Percentiles rank a stretch among this genome's conserved stretches.
Evolutionary conservation across 1,140 invertebrate genomes (phyloP).

Genomic region (Saccostrea glomerata): DNA sequence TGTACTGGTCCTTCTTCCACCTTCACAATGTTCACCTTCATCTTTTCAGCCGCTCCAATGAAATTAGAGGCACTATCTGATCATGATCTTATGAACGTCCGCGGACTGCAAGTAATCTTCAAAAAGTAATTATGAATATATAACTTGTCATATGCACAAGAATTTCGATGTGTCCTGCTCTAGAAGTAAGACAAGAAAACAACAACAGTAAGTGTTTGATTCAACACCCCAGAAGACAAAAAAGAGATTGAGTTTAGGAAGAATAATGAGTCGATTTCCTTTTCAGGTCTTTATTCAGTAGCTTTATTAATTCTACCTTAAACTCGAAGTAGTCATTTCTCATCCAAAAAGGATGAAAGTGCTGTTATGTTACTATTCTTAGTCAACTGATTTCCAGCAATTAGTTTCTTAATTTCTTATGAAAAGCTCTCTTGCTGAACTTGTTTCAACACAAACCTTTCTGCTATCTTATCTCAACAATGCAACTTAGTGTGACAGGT

Average conservation of each 20-base stretch:
- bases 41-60: neutral
- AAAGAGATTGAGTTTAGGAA: slow-evolving; percentile 35
- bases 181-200: neutral
- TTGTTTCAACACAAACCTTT: neutral
- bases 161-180: too few species aligned
- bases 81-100: too few species aligned
- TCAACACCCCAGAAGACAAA: slow-evolving; percentile 32
- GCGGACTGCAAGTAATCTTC: too few species aligned
- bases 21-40: slow-evolving; percentile 1
- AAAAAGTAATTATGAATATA: too few species aligned
- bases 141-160: too few species aligned
- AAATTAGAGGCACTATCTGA: neutral
- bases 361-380: too few species aligned
- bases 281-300: too few species aligned
- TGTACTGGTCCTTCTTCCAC: slow-evolving; percentile 14
- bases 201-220: neutral
- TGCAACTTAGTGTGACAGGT: too few species aligned
- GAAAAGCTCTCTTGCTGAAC: neutral
- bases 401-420: neutral
- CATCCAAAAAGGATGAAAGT: too few species aligned
- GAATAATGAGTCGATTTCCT: slow-evolving; percentile 24
- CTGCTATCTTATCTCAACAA: neutral
- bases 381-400: too few species aligned
- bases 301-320: too few species aligned
- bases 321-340: too few species aligned